These are phyloP conservation scores for Sesia apiformis DNA, from an alignment of 2,888 invertebrate species.

Conservation along the genomic window DNA sequence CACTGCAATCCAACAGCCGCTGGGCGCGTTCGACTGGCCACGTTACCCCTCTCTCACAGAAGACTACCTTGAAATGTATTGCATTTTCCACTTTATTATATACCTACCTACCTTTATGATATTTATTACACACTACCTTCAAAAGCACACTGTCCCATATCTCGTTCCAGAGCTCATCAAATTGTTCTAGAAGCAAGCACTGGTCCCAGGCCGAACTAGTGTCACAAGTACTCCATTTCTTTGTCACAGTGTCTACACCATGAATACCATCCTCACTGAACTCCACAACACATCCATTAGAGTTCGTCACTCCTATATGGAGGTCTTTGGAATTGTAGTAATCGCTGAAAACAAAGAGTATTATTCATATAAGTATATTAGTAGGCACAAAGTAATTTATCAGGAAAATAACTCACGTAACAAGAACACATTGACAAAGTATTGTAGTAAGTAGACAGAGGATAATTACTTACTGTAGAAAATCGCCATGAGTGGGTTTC, in stretches of 20 bases:
- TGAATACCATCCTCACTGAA: conserved; percentile 87
- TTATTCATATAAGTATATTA: background rate
- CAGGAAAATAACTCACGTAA: too few species aligned
- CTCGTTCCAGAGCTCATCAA: conserved; percentile 81
- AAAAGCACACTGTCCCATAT: conserved; percentile 82
- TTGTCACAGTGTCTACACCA: conserved; percentile 68
- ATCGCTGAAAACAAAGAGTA: conserved; percentile 73
- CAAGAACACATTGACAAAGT: too few species aligned
- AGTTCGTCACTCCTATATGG: conserved; percentile 93
- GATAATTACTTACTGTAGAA: conserved; percentile 81
- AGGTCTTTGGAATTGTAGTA: conserved; percentile 88
- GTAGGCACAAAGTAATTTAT: too few species aligned
- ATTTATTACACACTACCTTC: conserved; percentile 51
- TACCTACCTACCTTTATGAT: too few species aligned
- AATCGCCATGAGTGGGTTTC: conserved; percentile 91
- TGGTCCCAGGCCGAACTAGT: conserved; percentile 80
- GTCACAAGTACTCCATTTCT: conserved; percentile 74
- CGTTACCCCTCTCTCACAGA: too few species aligned
- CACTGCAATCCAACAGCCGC: too few species aligned
- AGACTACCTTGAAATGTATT: too few species aligned
- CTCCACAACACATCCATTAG: conserved; percentile 85
- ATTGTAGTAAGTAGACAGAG: too few species aligned
- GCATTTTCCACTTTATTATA: too few species aligned
- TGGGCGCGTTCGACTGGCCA: too few species aligned
- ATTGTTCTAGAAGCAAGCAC: conserved; percentile 80